Conservation (phyloP, 2,113 vertebrate species). For the Actenoides lindsayi region DNA sequence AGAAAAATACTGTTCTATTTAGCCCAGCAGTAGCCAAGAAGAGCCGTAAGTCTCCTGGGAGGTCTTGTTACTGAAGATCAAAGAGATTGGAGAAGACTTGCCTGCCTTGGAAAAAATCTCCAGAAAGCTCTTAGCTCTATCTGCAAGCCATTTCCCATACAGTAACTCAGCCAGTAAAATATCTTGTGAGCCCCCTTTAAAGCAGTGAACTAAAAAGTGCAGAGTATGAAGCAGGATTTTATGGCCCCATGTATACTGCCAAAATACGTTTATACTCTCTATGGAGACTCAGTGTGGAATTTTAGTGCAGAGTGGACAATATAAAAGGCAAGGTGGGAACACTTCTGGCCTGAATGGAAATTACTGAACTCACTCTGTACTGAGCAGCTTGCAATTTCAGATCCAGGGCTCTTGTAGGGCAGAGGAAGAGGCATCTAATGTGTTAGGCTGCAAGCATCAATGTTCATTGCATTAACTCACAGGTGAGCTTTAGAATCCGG, state of each 20-base stretch:
- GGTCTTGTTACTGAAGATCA: slow-evolving; percentile 41
- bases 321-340: not conserved
- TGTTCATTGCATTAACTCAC: not conserved
- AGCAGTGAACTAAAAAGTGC: not conserved
- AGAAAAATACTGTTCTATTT: slow-evolving; percentile 5
- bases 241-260: not conserved
- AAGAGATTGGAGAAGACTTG: slow-evolving; percentile 25
- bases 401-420: not conserved
- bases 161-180: not conserved
- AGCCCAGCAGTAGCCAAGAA: slow-evolving; percentile 13
- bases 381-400: not conserved
- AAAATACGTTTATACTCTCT: not conserved
- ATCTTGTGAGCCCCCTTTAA: not conserved
- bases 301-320: not conserved
- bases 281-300: not conserved
- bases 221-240: not conserved
- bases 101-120: slow-evolving; percentile 31
- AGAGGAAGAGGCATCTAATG: not conserved
- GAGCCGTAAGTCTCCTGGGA: slow-evolving; percentile 24
- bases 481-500: not conserved
- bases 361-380: not conserved
- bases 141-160: not conserved
- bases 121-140: slow-evolving; percentile 31
- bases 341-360: not conserved
- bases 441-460: not conserved